Percentiles rank a stretch among this genome's conserved stretches.
Evolutionary conservation across 2,888 invertebrate genomes (phyloP).

Genomic region (Anticlea derivata): DNA sequence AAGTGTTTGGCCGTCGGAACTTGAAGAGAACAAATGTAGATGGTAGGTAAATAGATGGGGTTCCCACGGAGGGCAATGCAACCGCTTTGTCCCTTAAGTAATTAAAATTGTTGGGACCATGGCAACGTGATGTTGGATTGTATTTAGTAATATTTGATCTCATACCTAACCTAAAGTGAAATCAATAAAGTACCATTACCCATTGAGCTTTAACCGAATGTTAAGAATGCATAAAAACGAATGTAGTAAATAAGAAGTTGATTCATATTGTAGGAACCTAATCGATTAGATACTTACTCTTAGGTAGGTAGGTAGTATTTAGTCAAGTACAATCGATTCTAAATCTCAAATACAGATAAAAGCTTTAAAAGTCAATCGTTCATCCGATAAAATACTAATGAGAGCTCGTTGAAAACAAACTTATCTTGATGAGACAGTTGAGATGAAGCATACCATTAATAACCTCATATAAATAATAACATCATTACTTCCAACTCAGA

Average conservation of each 20-base stretch:
- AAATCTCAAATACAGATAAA: slow-evolving; percentile 65
- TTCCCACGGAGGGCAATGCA: slow-evolving; percentile 63
- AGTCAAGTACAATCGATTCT: slow-evolving; percentile 59
- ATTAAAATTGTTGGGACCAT: slow-evolving; percentile 26
- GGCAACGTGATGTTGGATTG: slow-evolving; percentile 18
- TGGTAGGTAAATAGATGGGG: slow-evolving; percentile 69
- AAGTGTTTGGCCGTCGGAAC: slow-evolving; percentile 73
- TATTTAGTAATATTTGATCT: slow-evolving; percentile 9
- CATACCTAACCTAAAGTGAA: background rate
- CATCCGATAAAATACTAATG: slow-evolving; percentile 74
- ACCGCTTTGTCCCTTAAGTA: slow-evolving; percentile 29
- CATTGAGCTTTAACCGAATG: background rate
- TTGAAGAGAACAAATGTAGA: slow-evolving; percentile 65
- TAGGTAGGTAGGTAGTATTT: too few species aligned
- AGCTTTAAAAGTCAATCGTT: slow-evolving; percentile 70
- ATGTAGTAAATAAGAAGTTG: too few species aligned
- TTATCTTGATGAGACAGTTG: slow-evolving; percentile 78
- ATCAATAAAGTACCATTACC: background rate
- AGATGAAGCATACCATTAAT: slow-evolving; percentile 68
- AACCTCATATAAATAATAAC: slow-evolving; percentile 76
- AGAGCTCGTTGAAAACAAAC: slow-evolving; percentile 73
- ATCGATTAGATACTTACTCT: background rate
- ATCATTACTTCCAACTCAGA: slow-evolving; percentile 70
- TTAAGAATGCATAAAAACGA: background rate
- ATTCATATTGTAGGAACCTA: background rate